Evolutionary conservation across 2,888 invertebrate species (phyloP), one percentile per base, ranked within the genome.

Genomic region (Tachina fera): DNA sequence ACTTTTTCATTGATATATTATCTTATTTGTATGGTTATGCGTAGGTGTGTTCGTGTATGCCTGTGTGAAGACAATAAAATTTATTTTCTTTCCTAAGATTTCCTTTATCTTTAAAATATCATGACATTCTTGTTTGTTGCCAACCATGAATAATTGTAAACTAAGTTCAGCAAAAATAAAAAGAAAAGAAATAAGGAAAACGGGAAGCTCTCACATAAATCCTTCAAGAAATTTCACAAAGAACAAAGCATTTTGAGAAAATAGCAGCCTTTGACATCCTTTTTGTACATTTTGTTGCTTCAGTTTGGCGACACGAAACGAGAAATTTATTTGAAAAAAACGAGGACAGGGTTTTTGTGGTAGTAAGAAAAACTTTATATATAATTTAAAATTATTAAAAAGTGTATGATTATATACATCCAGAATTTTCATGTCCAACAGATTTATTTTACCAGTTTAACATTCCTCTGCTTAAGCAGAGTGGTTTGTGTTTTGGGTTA

Each of bases 121-220:
- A 53, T 75, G 68, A 51, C 68, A 75, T 49, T 80, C 58, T 74
- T 80, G 43, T 81, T 65, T 68, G 74, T 60, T 67, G 68, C n/a
- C 77, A 56, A 45, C 45, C 60, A 43, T 60, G 51, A 67, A 81
- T 51, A 81, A 68, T 60, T 72, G 63, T 47, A 71, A 71, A 72
- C 65, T 72, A 5, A 13, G 51, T 10, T 60, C n/a, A 16, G n/a
- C n/a, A n/a, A 41, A 13, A 47, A 63, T 58, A 1, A 31, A 53
- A 67, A 0, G 51, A 31, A 72, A 65, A 22, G n/a, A 41, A 47
- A 41, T 43, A 47, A 65, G 49, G 19, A 41, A 10, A 56, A 74
- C 63, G 51, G 75, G 75, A 81, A 75, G 45, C 47, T 68, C 53
- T 53, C 39, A 68, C 61, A 81, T 81, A 81, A 81, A 81, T 81